These are phyloP conservation scores for Drosophila incognita DNA, from an alignment of 2,888 invertebrate species.

Conservation along the genomic window DNA sequence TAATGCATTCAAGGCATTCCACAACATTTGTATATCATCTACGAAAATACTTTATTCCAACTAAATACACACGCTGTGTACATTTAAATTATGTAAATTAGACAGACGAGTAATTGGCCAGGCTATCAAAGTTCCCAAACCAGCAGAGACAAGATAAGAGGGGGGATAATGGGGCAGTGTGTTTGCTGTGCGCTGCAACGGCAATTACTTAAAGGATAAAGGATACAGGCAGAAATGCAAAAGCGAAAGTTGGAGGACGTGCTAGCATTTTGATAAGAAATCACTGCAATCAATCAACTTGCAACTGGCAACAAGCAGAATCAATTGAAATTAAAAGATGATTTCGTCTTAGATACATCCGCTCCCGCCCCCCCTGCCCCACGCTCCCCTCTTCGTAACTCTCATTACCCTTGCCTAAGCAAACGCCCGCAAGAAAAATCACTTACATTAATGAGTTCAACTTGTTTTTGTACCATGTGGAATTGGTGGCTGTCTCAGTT, in stretches of 20 bases:
- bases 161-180: neutral
- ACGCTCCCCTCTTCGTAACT: neutral
- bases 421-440: conserved; percentile 76
- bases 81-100: conserved; percentile 67
- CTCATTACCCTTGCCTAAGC: conserved; percentile 18
- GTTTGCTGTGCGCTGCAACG: conserved; percentile 14
- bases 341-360: conserved; percentile 45
- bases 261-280: conserved; percentile 72
- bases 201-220: conserved; percentile 69
- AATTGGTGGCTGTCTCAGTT: conserved; percentile 39
- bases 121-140: neutral
- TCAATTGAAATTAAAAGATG: conserved; percentile 82
- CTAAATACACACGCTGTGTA: conserved; percentile 24
- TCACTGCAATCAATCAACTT: conserved; percentile 76
- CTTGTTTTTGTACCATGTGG: conserved; percentile 71
- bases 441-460: conserved; percentile 81
- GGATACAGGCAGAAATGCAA: conserved; percentile 35
- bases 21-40: neutral
- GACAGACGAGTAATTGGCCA: conserved; percentile 64
- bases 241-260: conserved; percentile 37
- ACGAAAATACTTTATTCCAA: neutral
- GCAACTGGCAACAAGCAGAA: conserved; percentile 77
- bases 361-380: accelerated
- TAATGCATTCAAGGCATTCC: neutral
- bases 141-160: neutral